A percentile compares a stretch with the other conserved stretches of the same genome.
Conservation (phyloP, 2,113 vertebrate species). For the Sclerurus mexicanus region DNA sequence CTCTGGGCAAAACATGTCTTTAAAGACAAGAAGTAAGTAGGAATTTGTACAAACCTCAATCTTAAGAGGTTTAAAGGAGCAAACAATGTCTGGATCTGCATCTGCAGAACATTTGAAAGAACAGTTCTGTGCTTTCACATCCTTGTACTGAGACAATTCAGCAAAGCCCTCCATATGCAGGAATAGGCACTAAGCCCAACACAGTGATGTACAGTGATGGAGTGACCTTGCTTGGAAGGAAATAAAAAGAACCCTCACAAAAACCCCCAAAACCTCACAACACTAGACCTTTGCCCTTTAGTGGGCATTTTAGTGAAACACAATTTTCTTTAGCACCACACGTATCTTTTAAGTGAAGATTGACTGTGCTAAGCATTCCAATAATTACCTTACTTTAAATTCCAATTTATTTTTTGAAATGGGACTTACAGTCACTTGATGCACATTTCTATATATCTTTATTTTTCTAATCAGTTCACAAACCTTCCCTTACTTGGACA, state of each 20-base stretch:
- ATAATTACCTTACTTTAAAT: background rate
- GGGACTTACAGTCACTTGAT: background rate
- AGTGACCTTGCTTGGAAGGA: background rate
- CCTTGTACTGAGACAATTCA: fast-evolving
- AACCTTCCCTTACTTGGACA: slow-evolving; percentile 24
- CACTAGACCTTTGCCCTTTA: background rate
- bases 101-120: background rate
- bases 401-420: background rate
- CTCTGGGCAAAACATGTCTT: background rate
- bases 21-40: background rate
- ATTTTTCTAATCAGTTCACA: background rate
- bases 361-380: background rate
- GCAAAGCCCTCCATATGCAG: background rate
- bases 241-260: background rate
- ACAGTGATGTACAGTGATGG: background rate
- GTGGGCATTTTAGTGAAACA: background rate
- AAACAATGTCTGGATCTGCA: background rate
- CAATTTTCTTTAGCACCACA: background rate
- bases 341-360: background rate
- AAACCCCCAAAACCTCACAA: background rate
- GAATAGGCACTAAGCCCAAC: background rate
- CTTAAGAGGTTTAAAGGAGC: background rate
- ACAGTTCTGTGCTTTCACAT: background rate
- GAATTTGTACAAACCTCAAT: background rate
- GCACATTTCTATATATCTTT: background rate